Evolutionary conservation across 2,888 invertebrate species (phyloP).

Genomic region (Aporophyla lueneburgensis): DNA sequence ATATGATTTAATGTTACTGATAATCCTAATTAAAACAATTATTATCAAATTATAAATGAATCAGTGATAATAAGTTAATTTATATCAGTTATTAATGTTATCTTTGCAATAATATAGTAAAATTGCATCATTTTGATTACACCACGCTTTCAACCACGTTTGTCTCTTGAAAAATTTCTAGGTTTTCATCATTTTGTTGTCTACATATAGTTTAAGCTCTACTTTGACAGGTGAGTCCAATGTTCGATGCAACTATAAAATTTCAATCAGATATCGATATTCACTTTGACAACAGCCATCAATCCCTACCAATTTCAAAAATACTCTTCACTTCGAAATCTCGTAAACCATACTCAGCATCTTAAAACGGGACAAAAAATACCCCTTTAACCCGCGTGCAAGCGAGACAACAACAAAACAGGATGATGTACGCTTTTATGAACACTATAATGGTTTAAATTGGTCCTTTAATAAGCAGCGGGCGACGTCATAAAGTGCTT

Average conservation of each 20-base stretch:
- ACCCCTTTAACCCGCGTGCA: slow-evolving; percentile 46
- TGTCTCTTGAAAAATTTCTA: not conserved
- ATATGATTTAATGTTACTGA: slow-evolving; percentile 28
- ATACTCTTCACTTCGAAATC: slow-evolving; percentile 86
- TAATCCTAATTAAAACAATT: slow-evolving; percentile 21
- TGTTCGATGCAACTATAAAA: not conserved
- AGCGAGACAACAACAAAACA: slow-evolving; percentile 82
- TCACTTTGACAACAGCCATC: slow-evolving; percentile 40
- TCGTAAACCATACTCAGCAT: slow-evolving; percentile 85
- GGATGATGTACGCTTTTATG: slow-evolving; percentile 89
- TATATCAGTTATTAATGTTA: slow-evolving; percentile 23
- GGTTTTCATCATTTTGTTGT: not conserved
- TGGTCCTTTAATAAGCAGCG: slow-evolving; percentile 87
- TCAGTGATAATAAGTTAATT: not conserved
- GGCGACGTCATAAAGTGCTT: slow-evolving; percentile 84
- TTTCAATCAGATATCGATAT: slow-evolving; percentile 56
- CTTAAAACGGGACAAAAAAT: slow-evolving; percentile 74
- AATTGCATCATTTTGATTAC: slow-evolving; percentile 16
- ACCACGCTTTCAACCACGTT: slow-evolving; percentile 18
- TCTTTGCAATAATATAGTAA: slow-evolving; percentile 26
- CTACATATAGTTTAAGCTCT: not conserved
- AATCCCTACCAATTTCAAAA: slow-evolving; percentile 83
- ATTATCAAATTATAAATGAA: slow-evolving; percentile 26
- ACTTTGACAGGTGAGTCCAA: not conserved
- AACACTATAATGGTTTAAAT: slow-evolving; percentile 90